Percentiles rank a stretch among this genome's conserved stretches.
These are phyloP conservation scores for Synaphobranchus kaupii DNA, from an alignment of 2,797 vertebrate genomes.

Conservation along the genomic window DNA sequence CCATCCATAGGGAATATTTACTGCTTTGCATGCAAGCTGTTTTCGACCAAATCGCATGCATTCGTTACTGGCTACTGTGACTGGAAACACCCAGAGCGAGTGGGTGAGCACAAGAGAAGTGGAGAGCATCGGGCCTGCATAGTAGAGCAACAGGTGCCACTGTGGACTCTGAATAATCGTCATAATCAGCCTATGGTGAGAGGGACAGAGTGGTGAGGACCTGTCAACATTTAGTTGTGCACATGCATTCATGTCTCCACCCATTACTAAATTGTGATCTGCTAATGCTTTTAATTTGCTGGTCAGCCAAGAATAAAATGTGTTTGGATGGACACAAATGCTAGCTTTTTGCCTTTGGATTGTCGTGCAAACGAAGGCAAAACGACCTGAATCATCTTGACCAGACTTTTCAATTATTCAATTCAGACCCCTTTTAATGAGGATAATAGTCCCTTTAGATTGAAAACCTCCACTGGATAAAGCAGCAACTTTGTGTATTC, in stretches of 20 bases:
- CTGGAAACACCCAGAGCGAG: not conserved
- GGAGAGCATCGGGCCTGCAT: too few relatives aligned
- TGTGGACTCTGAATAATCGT: too few relatives aligned
- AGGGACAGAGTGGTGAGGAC: not conserved
- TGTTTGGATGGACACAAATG: not conserved
- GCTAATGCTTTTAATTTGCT: not conserved
- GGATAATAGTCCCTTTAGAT: not conserved
- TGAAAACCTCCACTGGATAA: not conserved
- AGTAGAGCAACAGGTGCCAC: too few relatives aligned
- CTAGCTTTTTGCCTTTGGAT: not conserved
- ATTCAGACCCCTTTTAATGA: not conserved
- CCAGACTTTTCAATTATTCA: not conserved
- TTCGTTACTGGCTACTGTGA: not conserved
- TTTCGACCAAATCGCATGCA: not conserved
- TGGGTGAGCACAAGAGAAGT: not conserved
- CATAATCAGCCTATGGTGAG: too few relatives aligned
- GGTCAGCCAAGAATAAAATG: conserved; percentile 1
- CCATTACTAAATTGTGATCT: not conserved
- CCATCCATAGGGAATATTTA: too few relatives aligned
- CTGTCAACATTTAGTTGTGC: conserved; percentile 1
- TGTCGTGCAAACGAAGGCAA: not conserved
- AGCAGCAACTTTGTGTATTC: too few relatives aligned
- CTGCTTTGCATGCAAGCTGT: not conserved
- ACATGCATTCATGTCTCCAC: too few relatives aligned
- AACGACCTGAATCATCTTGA: too few relatives aligned